A percentile compares a stretch with the other conserved stretches of the same genome.
These are phyloP conservation scores for Araneus ventricosus DNA, from an alignment of 1,140 invertebrate genomes.

Conservation along the genomic window DNA sequence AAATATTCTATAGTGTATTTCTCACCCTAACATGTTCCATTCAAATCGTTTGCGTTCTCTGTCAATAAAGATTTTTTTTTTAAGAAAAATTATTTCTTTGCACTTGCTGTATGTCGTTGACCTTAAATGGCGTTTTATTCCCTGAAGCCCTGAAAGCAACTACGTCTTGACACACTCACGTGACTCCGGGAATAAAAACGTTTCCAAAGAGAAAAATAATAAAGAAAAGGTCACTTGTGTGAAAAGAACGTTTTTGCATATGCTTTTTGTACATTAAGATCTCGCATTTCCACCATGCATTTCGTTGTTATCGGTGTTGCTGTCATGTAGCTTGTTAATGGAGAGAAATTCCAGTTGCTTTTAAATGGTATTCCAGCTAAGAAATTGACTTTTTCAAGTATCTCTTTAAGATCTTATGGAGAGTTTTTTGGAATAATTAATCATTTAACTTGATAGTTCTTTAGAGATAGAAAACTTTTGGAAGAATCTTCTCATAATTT, in stretches of 20 bases:
- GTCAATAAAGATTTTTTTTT: background rate
- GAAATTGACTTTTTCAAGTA: too few relatives aligned
- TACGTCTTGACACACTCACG: conserved; percentile 5
- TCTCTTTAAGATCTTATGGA: too few relatives aligned
- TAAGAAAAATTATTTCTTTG: background rate
- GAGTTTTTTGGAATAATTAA: too few relatives aligned
- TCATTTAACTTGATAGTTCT: too few relatives aligned
- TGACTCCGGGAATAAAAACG: background rate
- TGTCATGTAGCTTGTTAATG: background rate
- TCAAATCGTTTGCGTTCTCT: background rate
- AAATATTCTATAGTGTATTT: background rate
- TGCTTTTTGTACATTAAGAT: background rate
- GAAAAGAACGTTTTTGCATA: background rate
- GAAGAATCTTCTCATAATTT: too few relatives aligned
- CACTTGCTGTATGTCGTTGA: background rate
- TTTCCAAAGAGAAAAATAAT: background rate
- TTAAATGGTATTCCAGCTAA: background rate
- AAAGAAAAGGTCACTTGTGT: background rate
- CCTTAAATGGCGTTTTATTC: background rate
- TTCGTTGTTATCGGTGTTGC: background rate
- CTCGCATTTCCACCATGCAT: background rate
- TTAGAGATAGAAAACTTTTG: too few relatives aligned
- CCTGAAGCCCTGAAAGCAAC: background rate
- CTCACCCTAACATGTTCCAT: background rate
- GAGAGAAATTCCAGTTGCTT: background rate